A percentile compares a stretch with the other conserved stretches of the same genome.
These are phyloP conservation scores for Macrotus californicus DNA, from an alignment of 2,113 vertebrate species.

Conservation along the genomic window DNA sequence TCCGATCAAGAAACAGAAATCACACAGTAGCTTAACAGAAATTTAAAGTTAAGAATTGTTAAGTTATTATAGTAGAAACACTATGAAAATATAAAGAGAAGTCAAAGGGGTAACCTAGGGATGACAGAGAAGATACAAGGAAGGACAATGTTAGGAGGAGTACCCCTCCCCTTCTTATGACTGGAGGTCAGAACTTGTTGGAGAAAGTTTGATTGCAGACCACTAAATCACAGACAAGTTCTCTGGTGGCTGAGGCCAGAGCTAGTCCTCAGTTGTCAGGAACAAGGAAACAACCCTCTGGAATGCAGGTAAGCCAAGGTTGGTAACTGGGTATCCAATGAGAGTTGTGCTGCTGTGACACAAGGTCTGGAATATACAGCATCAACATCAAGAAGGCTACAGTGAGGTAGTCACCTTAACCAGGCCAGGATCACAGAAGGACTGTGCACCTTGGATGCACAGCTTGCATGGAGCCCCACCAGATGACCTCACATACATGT, in stretches of 20 bases:
- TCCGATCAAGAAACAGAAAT: not conserved
- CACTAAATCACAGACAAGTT: not conserved
- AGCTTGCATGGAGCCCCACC: not conserved
- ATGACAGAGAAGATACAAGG: not conserved
- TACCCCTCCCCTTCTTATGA: too few relatives aligned
- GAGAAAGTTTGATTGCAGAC: not conserved
- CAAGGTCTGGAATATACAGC: not conserved
- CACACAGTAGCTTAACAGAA: not conserved
- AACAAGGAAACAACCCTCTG: not conserved
- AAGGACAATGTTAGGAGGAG: not conserved
- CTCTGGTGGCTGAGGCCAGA: not conserved
- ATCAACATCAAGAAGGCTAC: not conserved
- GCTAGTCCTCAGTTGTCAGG: not conserved
- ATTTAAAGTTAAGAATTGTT: not conserved
- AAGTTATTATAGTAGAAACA: not conserved
- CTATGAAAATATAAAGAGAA: not conserved
- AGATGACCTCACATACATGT: not conserved
- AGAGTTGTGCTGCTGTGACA: not conserved
- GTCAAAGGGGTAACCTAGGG: not conserved
- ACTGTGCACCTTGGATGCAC: not conserved
- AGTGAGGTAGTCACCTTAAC: not conserved
- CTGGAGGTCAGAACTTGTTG: not conserved
- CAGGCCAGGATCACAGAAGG: not conserved
- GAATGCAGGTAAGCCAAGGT: not conserved
- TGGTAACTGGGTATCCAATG: not conserved